phyloP scores from a whole-genome alignment of 2,888 invertebrate species.

The Drosophila parthenogenetica region DNA sequence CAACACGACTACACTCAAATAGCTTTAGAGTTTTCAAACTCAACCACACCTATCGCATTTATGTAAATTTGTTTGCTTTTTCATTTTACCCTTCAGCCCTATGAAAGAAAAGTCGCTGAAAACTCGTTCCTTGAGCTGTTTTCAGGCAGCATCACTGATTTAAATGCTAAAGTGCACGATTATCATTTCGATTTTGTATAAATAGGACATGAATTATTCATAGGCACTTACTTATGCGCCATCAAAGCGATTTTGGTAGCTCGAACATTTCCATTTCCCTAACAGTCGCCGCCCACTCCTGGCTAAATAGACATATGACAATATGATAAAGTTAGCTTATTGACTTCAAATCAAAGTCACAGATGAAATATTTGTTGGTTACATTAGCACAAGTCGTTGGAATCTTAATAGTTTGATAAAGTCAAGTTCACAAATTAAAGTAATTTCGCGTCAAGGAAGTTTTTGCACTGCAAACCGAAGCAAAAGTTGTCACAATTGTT shows the following conservation, averaged over 20 bases:
- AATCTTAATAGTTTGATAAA: conserved; percentile 67
- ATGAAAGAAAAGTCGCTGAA: conserved; percentile 1
- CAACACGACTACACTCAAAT: conserved; percentile 12
- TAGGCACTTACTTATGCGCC: conserved; percentile 76
- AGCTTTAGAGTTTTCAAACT: conserved; percentile 27
- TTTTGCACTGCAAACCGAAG: conserved; percentile 27
- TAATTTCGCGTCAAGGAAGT: conserved; percentile 67
- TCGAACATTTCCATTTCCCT: conserved; percentile 50
- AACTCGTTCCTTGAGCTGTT: conserved; percentile 1
- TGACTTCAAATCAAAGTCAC: conserved; percentile 52
- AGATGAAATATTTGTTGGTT: conserved; percentile 58
- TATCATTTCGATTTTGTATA: conserved; percentile 80
- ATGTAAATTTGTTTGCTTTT: conserved; percentile 64
- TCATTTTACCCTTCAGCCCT: conserved; percentile 21
- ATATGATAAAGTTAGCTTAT: conserved; percentile 71
- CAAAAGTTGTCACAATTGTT: conserved; percentile 74
- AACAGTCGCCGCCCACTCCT: conserved; percentile 4
- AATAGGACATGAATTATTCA: conserved; percentile 75
- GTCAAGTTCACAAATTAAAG: conserved; percentile 73
- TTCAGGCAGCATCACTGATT: conserved; percentile 58
- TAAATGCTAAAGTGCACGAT: conserved; percentile 80
- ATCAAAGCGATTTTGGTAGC: conserved; percentile 73
- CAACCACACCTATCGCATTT: conserved; percentile 23
- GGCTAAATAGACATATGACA: conserved; percentile 48
- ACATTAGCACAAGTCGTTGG: conserved; percentile 56